A percentile compares a stretch with the other conserved stretches of the same genome.
Evolutionary conservation across 2,888 invertebrate genomes (phyloP).

Genomic region (Drosophila suboccidentalis): DNA sequence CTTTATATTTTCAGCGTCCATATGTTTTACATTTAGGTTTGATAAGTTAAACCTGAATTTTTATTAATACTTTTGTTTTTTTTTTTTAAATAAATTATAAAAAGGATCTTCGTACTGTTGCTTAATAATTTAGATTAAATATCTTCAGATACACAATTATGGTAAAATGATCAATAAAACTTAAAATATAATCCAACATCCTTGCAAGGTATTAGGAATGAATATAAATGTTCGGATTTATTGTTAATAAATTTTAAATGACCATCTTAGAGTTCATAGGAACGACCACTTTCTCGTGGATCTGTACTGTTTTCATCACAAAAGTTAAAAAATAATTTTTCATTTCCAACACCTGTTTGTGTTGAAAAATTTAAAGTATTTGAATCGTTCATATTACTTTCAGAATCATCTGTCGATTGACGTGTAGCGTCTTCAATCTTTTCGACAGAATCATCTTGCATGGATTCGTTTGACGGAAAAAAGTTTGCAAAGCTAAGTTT

Average conservation of each 20-base stretch:
- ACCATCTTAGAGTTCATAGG: constrained; percentile 21
- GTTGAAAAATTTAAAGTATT: background rate
- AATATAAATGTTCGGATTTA: background rate
- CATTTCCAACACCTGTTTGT: background rate
- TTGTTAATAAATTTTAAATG: background rate
- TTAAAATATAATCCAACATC: background rate
- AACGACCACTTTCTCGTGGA: background rate
- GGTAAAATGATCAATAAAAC: background rate
- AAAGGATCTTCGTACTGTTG: no score
- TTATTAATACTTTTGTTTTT: no score
- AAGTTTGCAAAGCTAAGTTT: background rate
- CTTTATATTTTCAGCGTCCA: no score
- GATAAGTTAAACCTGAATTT: no score
- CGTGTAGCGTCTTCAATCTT: background rate
- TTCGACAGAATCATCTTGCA: background rate
- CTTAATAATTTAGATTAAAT: background rate
- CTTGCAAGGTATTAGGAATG: background rate
- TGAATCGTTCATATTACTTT: background rate
- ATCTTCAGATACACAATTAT: background rate
- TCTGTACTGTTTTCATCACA: background rate
- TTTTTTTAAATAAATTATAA: no score
- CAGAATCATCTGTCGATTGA: background rate
- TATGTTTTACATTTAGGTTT: no score
- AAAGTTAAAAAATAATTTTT: constrained; percentile 14
- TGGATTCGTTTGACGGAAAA: background rate